phyloP scores from a whole-genome alignment of 2,113 vertebrate genomes.

The Miniopterus natalensis region DNA sequence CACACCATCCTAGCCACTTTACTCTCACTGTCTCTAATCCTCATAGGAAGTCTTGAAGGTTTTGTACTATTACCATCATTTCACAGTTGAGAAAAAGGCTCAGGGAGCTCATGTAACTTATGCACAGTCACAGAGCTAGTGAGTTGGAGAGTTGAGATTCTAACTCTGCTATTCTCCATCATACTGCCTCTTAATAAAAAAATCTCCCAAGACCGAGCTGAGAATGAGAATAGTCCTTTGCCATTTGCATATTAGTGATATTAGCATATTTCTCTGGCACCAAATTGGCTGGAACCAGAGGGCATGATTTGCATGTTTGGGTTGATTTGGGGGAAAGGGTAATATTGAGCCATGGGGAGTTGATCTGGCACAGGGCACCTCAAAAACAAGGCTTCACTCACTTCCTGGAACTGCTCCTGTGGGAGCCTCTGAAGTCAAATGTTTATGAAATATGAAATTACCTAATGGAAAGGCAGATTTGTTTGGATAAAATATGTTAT shows the following conservation, averaged over 20 bases:
- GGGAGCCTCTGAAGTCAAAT: background rate
- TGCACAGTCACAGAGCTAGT: background rate
- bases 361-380: background rate
- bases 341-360: background rate
- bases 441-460: background rate
- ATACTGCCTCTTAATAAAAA: background rate
- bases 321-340: background rate
- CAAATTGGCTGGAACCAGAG: background rate
- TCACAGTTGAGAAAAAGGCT: background rate
- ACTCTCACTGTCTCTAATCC: background rate
- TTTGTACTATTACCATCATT: background rate
- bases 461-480: slow-evolving; percentile 12
- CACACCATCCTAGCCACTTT: background rate
- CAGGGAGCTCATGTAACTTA: background rate
- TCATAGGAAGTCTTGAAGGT: background rate
- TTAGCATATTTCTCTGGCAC: slow-evolving; percentile 11
- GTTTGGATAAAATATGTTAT: background rate
- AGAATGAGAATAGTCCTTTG: background rate
- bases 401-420: background rate
- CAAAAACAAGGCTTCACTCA: background rate
- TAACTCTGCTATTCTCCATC: background rate
- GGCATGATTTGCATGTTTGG: background rate
- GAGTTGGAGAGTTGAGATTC: background rate
- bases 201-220: background rate
- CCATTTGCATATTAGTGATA: background rate